Evolutionary conservation across 2,113 vertebrate genomes (phyloP).

Genomic region (Ctenodactylus gundi): DNA sequence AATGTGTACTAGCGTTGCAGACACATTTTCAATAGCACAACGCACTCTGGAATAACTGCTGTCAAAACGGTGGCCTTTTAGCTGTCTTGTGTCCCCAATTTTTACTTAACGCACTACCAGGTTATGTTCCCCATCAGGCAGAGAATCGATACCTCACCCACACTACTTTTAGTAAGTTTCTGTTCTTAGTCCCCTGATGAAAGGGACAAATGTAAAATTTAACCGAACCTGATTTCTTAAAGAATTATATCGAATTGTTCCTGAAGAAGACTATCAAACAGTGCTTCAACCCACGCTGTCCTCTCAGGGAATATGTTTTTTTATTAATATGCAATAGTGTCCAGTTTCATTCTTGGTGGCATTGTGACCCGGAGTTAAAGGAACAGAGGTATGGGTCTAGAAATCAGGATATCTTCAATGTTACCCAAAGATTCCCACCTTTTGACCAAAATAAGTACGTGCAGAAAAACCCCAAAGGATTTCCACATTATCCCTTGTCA

Average conservation of each 20-base stretch:
- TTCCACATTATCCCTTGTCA: not conserved
- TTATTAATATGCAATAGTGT: not conserved
- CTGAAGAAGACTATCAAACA: not conserved
- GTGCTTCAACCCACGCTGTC: not conserved
- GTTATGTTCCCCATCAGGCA: not conserved
- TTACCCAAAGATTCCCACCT: not conserved
- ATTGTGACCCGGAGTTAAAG: not conserved
- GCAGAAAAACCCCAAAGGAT: not conserved
- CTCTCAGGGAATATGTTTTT: not conserved
- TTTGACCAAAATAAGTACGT: not conserved
- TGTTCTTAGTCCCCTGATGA: not conserved
- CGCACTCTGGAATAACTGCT: not conserved
- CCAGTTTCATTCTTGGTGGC: not conserved
- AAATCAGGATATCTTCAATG: not conserved
- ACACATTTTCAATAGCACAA: not conserved
- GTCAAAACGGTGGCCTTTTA: not conserved
- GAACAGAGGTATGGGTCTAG: not conserved
- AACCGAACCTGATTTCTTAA: slow-evolving; percentile 36
- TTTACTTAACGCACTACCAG: not conserved
- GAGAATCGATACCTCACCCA: not conserved
- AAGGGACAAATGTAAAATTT: slow-evolving; percentile 20
- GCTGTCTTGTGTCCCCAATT: not conserved
- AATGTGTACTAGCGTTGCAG: not conserved
- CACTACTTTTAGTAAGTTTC: not conserved
- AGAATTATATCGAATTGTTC: not conserved